Evolutionary conservation across 2,888 invertebrate species (phyloP), one percentile per base, ranked within the genome.

Genomic region (Agrochola macilenta): DNA sequence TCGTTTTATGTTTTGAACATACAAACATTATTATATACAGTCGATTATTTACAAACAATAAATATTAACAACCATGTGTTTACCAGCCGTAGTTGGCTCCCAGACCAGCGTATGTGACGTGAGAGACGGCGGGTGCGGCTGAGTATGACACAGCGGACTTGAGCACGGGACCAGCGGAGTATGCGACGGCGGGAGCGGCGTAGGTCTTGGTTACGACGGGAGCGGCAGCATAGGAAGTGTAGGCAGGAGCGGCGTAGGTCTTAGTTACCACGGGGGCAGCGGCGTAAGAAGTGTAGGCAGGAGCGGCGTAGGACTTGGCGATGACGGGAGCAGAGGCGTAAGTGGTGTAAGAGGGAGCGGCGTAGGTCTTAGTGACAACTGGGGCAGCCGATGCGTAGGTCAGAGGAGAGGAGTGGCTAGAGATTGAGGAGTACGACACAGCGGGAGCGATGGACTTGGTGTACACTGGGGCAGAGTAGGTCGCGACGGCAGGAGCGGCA

Each of bases 21-120:
- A 85, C 74, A 82, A 79, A 73, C 77, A 85, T 76, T 78, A 57
- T 12, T 81, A 83, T 77, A 43, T 76, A 84, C 79, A 86, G 71
- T 79, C 57, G 49, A 74, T 74, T 83, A 82, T 79, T 78, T 73
- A 69, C 70, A 79, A 84, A 76, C 66, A 84, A 86, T 86, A 79
- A 82, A 84, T 83, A 86, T 70, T 76, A 88, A 88, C 86, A 89
- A 84, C 61, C 63, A 86, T 84, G 69, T 86, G 71, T 88, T 94
- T 92, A 95, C 95, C 95, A 95, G 77, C 95, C 95, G 90, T 95
- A 95, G 90, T 91, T 93, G 77, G 93, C 93, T 78, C 95, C 98
- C 72, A 97, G 95, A 73, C 97, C 97, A 78, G 97, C 95, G 95
- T 98, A 98, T 83, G 97, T 95, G 87, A 97, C 97, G 92, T 98